Base-by-base conservation (phyloP, 1,140 invertebrate genomes). In the Nebria ingens region DNA sequence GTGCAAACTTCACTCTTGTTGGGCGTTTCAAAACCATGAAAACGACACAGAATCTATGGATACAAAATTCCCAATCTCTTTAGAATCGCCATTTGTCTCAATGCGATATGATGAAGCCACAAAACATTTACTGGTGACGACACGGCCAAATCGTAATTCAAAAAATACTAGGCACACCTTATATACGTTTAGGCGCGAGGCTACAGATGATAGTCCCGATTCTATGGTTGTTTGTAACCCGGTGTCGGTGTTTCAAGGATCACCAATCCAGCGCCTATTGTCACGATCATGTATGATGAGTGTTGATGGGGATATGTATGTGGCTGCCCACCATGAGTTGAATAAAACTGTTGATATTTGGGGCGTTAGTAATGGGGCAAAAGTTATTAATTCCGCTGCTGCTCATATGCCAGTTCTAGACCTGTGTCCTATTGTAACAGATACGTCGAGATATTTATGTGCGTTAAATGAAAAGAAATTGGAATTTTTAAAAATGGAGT, bases 81-180 rank as follows among this genome's bases (percentile, higher is more conserved):
- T 87, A 0, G 82, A 86, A 13, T 87, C 87, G 1, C 79, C 85
- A 0, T 86, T 84, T 63, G 72, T 80, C 52, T 85, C 83, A n/a
- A 70, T 87, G 21, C 72, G 76, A 9, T 84, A 84, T 57, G 85
- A 90, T 60, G 64, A 72, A 0, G 67, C 71, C 2, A 77, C 79
- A 2, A 73, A 82, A 29, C 78, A 84, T 56, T 69, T 76, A 1
- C 55, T 85, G 0, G 64, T 85, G 19, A 79, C 81, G 0, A 76
- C 75, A 9, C 71, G 83, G 6, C 74, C 78, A 3, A 78, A 73
- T 57, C 9, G 58, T 0, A 68, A 66, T 12, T 65, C 73, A 22
- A 71, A 74, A 0, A 68, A 77, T 4, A 78, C 82, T 0, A 72
- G 80, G 11, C 80, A 88, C 53, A 70, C 76, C 51, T 69, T 84